Conservation (phyloP, 2,888 invertebrate genomes). For the Tanypteryx hageni region DNA sequence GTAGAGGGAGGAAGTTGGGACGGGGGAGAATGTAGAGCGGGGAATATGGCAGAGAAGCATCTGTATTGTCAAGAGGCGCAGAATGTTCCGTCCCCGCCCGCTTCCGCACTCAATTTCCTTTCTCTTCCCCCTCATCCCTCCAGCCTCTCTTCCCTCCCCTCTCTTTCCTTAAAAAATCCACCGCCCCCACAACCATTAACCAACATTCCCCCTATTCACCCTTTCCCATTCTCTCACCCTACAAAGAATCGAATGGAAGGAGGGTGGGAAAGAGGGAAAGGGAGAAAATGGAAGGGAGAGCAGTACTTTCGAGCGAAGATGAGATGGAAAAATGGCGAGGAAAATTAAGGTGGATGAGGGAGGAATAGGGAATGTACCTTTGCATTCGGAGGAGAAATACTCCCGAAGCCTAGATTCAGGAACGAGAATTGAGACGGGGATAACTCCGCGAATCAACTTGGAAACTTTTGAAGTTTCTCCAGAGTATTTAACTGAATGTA, state of each 20-base stretch:
- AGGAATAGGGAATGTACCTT: neutral
- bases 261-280: neutral
- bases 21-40: neutral
- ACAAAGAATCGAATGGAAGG: neutral
- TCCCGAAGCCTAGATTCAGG: too few relatives aligned
- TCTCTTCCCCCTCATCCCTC: neutral
- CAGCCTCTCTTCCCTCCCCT: neutral
- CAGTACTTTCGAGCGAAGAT: neutral
- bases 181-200: neutral
- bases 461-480: too few relatives aligned
- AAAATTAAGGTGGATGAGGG: neutral
- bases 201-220: neutral
- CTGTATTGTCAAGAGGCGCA: conserved; percentile 46
- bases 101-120: conserved; percentile 54
- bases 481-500: too few relatives aligned
- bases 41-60: conserved; percentile 3
- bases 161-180: neutral
- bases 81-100: conserved; percentile 18
- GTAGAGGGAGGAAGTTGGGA: neutral
- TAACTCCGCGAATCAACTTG: too few relatives aligned
- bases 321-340: neutral
- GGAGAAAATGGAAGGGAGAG: neutral
- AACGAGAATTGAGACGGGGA: too few relatives aligned
- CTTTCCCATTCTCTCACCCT: neutral
- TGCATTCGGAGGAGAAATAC: too few relatives aligned